Evolutionary conservation across 2,113 vertebrate genomes (phyloP), one percentile per base, ranked within the genome.

Genomic region (Corythoichthys intestinalis): DNA sequence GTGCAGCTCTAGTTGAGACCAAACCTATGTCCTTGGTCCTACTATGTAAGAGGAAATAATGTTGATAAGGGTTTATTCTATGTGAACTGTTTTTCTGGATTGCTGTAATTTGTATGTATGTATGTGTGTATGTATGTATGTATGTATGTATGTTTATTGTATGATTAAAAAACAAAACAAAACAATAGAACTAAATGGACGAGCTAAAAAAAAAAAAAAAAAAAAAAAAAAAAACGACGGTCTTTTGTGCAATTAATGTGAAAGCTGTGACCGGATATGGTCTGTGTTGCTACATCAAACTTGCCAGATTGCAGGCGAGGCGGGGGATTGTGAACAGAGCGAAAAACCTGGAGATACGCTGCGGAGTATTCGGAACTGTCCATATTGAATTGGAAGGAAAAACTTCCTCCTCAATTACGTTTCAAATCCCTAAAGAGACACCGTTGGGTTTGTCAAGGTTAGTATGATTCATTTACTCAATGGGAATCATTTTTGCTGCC

Each of bases 241-340:
- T 28, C 20, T 28, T 28, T 28, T 3, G 11, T 14, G 7, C 17
- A n/a, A 2, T 83, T 83, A 84, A 3, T 80, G 59, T 79, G 69
- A 72, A 38, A 46, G 53, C 0, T 0, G 0, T 28, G 20, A 63
- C 39, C 86, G 84, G 86, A 88, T 38, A 12, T 69, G 6, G 0
- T 1, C 1, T 0, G 10, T 12, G 17, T 8, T 17, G 15, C n/a
- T 13, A 1, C 15, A 2, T 2, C 6, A 0, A 13, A 1, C 61
- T 66, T 72, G 76, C 58, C 69, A 2, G n/a, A 46, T 8, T 0
- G 56, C 54, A 48, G 12, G 62, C 70, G 76, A 82, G 80, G 85
- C 79, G 80, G 76, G 76, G 79, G 86, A 75, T 73, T 81, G 87
- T 28, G 80, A 83, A 75, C 68, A 48, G 11, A 65, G 14, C 5